A percentile compares a stretch with the other conserved stretches of the same genome.
phyloP scores from a whole-genome alignment of 2,888 invertebrate genomes.

The Anthoptus insignis region DNA sequence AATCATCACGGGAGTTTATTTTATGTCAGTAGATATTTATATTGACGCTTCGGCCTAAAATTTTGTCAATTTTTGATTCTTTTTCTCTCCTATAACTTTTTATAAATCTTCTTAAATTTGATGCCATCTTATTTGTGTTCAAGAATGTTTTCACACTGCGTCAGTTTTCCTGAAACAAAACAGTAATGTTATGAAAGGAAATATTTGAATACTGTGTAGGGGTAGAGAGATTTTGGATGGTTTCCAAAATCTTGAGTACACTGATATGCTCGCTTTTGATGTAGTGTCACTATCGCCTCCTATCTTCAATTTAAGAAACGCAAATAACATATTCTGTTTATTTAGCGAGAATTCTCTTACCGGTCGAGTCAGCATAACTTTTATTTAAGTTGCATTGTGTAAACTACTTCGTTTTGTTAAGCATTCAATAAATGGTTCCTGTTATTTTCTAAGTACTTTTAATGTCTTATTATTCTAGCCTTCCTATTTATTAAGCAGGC shows the following conservation, averaged over 20 bases:
- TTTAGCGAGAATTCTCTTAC: slow-evolving; percentile 4
- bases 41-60: slow-evolving; percentile 2
- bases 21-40: slow-evolving; percentile 5
- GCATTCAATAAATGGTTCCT: no score
- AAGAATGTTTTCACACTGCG: slow-evolving; percentile 10
- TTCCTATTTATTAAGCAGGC: no score
- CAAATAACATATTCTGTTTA: slow-evolving; percentile 37
- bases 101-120: slow-evolving; percentile 20
- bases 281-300: slow-evolving; percentile 45
- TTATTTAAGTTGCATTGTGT: neutral
- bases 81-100: neutral
- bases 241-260: slow-evolving; percentile 44
- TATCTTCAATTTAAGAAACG: slow-evolving; percentile 43
- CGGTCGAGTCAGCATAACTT: neutral
- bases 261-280: slow-evolving; percentile 52
- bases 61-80: neutral
- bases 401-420: no score
- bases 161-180: slow-evolving; percentile 58
- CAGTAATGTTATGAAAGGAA: slow-evolving; percentile 55
- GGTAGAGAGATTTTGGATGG: slow-evolving; percentile 23
- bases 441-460: no score
- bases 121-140: slow-evolving; percentile 27
- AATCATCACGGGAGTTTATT: neutral
- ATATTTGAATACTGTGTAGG: slow-evolving; percentile 33
- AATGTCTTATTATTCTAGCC: no score